Base-by-base conservation (phyloP, 2,888 invertebrate genomes). In the Hydrotaea cyrtoneurina region DNA sequence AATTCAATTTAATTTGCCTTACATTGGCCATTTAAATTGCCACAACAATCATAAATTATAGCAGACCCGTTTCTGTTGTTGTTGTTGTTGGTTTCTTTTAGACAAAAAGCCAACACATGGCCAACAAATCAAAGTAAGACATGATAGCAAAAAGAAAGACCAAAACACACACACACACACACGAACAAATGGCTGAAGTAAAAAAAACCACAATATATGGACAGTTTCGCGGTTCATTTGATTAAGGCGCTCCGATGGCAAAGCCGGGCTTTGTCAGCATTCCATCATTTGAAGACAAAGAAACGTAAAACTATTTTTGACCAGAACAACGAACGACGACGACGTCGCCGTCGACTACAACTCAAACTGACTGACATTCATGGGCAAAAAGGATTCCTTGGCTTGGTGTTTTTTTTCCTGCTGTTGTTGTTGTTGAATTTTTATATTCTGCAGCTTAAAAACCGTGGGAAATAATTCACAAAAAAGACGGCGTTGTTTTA, bases 381-480 rank as follows among this genome's bases (percentile, higher is more conserved):
- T 62, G 21, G 62, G 62, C 62, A 62, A 36, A 36, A 62, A 62
- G 62, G 62, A 62, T 62, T 36, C 62, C 4, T 50, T 13, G 2
- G n/a, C n/a, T n/a, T n/a, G n/a, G 4, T n/a, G n/a, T 39, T 39
- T 39, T 39, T 31, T n/a, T 15, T 50, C 50, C n/a, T 13, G 5
- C 43, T 8, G 13, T 50, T 50, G n/a, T 50, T 50, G 8, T n/a
- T 50, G 1, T 50, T 50, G 1, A n/a, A 5, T 50, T 50, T 50
- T 50, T 15, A n/a, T 43, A 2, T 43, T 50, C n/a, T 43, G 3
- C n/a, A 13, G 2, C 50, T 50, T 50, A 82, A 36, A 77, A 82
- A 85, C 79, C 85, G 85, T 85, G 85, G 82, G 85, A 85, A 83
- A 84, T 46, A 59, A 50, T 62, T 64, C 53, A 31, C 62, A 15